Evolutionary conservation across 2,888 invertebrate genomes (phyloP).

Genomic region (Eilema depressum): DNA sequence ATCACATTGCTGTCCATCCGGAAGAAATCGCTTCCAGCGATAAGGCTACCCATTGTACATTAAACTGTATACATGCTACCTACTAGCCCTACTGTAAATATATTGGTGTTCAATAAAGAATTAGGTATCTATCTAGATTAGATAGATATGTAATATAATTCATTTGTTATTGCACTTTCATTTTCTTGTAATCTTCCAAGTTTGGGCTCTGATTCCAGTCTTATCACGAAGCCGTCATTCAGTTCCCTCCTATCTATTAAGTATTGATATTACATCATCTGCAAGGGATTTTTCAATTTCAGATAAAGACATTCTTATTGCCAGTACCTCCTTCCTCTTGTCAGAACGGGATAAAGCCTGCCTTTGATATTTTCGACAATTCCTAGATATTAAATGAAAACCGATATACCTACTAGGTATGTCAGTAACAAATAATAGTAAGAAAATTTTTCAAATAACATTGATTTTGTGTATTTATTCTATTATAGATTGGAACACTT

Average conservation of each 20-base stretch:
- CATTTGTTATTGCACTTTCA: no score
- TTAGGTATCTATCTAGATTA: no score
- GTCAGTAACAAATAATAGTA: background rate
- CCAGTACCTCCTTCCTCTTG: background rate
- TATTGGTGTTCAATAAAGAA: no score
- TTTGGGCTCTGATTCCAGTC: background rate
- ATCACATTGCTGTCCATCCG: no score
- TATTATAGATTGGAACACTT: no score
- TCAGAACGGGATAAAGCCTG: background rate
- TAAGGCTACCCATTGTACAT: no score
- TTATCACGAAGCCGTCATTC: background rate
- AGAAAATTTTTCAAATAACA: background rate
- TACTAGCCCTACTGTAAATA: no score
- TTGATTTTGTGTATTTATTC: background rate
- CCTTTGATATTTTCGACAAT: background rate
- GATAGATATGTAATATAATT: no score
- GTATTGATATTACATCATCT: background rate
- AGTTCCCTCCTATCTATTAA: background rate
- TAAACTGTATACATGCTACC: no score
- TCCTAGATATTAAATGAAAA: background rate
- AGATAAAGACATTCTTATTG: background rate
- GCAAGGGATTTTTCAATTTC: constrained; percentile 2
- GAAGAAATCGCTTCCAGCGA: no score
- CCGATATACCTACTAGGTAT: background rate
- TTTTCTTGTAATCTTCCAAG: background rate